Percentiles rank a stretch among this genome's conserved stretches.
Evolutionary conservation across 2,113 vertebrate species (phyloP).

Genomic region (Gambusia affinis): DNA sequence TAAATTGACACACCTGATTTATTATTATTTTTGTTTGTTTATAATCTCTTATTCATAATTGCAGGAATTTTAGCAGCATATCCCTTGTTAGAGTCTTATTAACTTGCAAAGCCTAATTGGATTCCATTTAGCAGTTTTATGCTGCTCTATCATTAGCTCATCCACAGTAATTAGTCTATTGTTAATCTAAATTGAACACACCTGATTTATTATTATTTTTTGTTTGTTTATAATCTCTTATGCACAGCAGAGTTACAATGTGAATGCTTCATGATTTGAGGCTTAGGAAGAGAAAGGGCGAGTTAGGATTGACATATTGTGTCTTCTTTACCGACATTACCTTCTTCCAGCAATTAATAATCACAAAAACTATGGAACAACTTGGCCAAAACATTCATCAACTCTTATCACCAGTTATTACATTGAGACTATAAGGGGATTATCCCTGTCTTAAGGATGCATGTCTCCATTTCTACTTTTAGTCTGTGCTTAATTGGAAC

Average conservation of each 20-base stretch:
- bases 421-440: slow-evolving; percentile 68
- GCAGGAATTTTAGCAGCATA: slow-evolving; percentile 9
- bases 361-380: slow-evolving; percentile 59
- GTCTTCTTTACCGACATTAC: slow-evolving; percentile 31
- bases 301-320: slow-evolving; percentile 42
- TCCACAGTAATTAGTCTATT: slow-evolving; percentile 58
- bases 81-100: slow-evolving; percentile 27
- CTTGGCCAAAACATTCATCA: slow-evolving; percentile 69
- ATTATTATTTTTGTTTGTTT: slow-evolving; percentile 2
- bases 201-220: slow-evolving; percentile 31
- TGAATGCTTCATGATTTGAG: slow-evolving; percentile 24
- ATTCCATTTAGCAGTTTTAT: slow-evolving; percentile 47
- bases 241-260: slow-evolving; percentile 15
- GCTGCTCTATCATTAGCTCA: slow-evolving; percentile 47
- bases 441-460: slow-evolving; percentile 58
- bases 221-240: slow-evolving; percentile 42
- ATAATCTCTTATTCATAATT: slow-evolving; percentile 47
- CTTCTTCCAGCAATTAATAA: slow-evolving; percentile 67
- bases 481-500: slow-evolving; percentile 35
- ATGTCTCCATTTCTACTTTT: slow-evolving; percentile 51
- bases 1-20: slow-evolving; percentile 56
- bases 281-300: slow-evolving; percentile 15
- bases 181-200: slow-evolving; percentile 61
- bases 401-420: slow-evolving; percentile 72
- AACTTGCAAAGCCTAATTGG: slow-evolving; percentile 50